Percentiles rank a stretch among this genome's conserved stretches.
Evolutionary conservation across 1,140 invertebrate genomes (phyloP).

Genomic region (Marisa cornuarietis): DNA sequence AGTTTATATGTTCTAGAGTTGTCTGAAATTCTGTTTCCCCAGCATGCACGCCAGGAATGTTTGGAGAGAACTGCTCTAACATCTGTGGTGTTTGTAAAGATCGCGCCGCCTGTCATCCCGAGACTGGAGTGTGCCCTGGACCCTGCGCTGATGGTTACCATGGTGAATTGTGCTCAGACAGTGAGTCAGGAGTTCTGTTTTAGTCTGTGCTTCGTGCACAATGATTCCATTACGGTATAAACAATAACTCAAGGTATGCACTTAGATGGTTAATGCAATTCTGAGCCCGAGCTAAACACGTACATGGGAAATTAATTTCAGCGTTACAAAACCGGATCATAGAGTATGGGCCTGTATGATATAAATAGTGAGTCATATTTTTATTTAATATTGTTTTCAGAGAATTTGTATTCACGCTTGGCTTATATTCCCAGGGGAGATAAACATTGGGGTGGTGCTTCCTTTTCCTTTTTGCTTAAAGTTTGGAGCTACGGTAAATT

Average conservation of each 20-base stretch:
- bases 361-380: no score
- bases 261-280: neutral
- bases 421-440: no score
- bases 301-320: no score
- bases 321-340: no score
- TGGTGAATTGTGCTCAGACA: slow-evolving; percentile 15
- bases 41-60: slow-evolving; percentile 25
- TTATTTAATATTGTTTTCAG: no score
- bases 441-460: no score
- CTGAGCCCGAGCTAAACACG: no score
- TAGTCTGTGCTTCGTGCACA: neutral
- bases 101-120: slow-evolving; percentile 18
- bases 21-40: neutral
- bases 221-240: neutral
- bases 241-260: neutral
- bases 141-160: slow-evolving; percentile 21
- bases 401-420: no score
- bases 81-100: slow-evolving; percentile 21
- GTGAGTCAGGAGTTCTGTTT: slow-evolving; percentile 7
- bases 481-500: no score
- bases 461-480: no score
- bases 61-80: slow-evolving; percentile 11
- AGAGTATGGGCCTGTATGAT: no score
- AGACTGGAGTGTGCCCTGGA: slow-evolving; percentile 24
- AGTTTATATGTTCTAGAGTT: neutral